These are phyloP conservation scores for Heteropelma amictum DNA, from an alignment of 2,888 invertebrate species.

Conservation along the genomic window DNA sequence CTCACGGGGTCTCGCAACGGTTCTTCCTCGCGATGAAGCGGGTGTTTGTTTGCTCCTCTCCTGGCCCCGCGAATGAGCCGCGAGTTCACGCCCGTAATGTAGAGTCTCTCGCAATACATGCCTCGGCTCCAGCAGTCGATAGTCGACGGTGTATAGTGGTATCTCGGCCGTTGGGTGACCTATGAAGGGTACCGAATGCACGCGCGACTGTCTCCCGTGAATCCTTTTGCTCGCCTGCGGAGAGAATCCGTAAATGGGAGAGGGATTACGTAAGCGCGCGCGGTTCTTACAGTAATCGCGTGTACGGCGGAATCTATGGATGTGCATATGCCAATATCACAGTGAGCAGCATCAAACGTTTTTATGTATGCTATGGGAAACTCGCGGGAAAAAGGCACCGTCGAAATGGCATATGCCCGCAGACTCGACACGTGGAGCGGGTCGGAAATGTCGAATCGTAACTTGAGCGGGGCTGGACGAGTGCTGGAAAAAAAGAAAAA, in stretches of 20 bases:
- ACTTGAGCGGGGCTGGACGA: too few species aligned
- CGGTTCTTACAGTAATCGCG: constrained; percentile 36
- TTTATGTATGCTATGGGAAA: constrained; percentile 6
- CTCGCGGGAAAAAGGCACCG: not conserved
- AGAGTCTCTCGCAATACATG: constrained; percentile 23
- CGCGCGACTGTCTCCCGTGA: constrained; percentile 32
- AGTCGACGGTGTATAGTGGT: constrained; percentile 19
- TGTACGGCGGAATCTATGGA: not conserved
- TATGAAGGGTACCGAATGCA: constrained; percentile 50
- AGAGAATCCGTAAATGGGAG: constrained; percentile 61
- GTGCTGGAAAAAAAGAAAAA: not conserved
- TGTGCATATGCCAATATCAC: not conserved
- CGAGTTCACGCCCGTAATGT: constrained; percentile 43
- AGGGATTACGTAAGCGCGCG: constrained; percentile 61
- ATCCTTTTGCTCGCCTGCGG: constrained; percentile 42
- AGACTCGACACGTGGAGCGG: not conserved
- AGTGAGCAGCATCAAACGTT: not conserved
- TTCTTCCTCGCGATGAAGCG: constrained; percentile 44
- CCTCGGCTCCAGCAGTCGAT: constrained; percentile 19
- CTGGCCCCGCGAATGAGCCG: constrained; percentile 6
- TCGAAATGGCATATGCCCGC: not conserved
- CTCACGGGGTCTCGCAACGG: constrained; percentile 44
- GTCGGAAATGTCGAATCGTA: too few species aligned
- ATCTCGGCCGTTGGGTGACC: constrained; percentile 51
- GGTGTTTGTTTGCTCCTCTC: not conserved